Evolutionary conservation across 1,140 invertebrate species (phyloP).

Genomic region (Drosophila yakuba): DNA sequence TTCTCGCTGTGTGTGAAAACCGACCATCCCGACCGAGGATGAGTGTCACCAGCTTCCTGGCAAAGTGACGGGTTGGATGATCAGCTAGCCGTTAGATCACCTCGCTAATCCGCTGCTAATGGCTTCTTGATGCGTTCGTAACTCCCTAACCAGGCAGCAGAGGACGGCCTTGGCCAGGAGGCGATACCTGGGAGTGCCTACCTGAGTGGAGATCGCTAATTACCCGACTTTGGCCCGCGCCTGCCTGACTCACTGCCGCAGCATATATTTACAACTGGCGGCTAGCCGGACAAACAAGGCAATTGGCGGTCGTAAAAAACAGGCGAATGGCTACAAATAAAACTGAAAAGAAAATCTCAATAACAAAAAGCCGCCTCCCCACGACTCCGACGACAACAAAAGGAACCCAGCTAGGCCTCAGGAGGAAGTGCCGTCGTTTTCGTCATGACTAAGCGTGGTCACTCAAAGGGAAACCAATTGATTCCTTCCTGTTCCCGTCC

Average conservation of each 20-base stretch:
- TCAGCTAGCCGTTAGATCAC: slow-evolving; percentile 22
- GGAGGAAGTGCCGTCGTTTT: slow-evolving; percentile 60
- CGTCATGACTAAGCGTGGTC: slow-evolving; percentile 69
- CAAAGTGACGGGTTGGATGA: slow-evolving; percentile 29
- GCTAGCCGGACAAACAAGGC: slow-evolving; percentile 25
- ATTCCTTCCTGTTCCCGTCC: slow-evolving; percentile 73
- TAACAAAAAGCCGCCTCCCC: slow-evolving; percentile 36
- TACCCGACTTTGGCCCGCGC: slow-evolving; percentile 17
- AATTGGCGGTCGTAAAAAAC: slow-evolving; percentile 55
- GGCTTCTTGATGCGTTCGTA: slow-evolving; percentile 73
- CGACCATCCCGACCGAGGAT: slow-evolving; percentile 9
- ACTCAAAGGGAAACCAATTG: slow-evolving; percentile 73
- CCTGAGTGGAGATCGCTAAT: slow-evolving; percentile 47
- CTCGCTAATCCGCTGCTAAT: slow-evolving; percentile 70
- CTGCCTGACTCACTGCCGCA: slow-evolving; percentile 56
- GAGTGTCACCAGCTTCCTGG: slow-evolving; percentile 16
- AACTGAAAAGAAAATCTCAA: slow-evolving; percentile 32
- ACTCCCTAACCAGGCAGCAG: slow-evolving; percentile 29
- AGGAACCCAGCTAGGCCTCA: slow-evolving; percentile 54
- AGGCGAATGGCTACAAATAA: slow-evolving; percentile 44
- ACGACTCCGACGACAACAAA: slow-evolving; percentile 52
- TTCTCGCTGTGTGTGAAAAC: slow-evolving; percentile 19
- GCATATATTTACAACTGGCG: slow-evolving; percentile 38
- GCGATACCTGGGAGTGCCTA: slow-evolving; percentile 28
- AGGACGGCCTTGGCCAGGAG: slow-evolving; percentile 25